Conservation (phyloP, 2,888 invertebrate genomes). For the Antheraea yamamai region DNA sequence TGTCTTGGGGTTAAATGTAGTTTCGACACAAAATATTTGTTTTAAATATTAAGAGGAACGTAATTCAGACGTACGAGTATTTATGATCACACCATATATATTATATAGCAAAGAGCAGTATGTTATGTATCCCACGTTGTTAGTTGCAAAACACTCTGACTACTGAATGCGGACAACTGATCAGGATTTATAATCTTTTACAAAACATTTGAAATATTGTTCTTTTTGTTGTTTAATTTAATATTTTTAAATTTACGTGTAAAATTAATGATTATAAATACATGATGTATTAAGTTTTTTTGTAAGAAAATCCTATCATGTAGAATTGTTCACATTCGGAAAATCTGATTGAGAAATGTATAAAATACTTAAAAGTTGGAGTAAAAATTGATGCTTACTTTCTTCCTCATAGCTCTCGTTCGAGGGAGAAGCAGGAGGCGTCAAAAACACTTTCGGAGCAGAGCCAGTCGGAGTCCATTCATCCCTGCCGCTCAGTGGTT, state of each 20-base stretch:
- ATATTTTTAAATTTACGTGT: neutral
- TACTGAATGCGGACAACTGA: constrained; percentile 37
- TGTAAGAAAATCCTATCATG: neutral
- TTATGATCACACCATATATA: neutral
- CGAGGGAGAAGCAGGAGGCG: constrained; percentile 83
- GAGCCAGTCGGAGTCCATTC: constrained; percentile 88
- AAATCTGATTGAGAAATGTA: neutral
- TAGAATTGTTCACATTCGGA: neutral
- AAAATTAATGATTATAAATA: neutral
- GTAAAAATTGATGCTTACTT: constrained; percentile 49
- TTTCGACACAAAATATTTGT: neutral
- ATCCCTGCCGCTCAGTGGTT: constrained; percentile 85
- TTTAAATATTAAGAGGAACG: neutral
- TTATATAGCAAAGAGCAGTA: constrained; percentile 7
- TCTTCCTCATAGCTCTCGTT: constrained; percentile 52
- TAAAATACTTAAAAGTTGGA: neutral
- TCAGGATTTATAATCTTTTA: neutral
- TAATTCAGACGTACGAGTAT: neutral
- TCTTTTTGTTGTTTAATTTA: constrained; percentile 11
- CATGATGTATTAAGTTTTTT: neutral
- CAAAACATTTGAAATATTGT: neutral
- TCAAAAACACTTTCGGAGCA: constrained; percentile 88
- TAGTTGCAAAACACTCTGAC: constrained; percentile 25
- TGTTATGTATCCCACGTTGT: constrained; percentile 18
- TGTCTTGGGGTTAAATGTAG: neutral